Evolutionary conservation across 2,888 invertebrate species (phyloP).

Genomic region (Malacosoma neustria): DNA sequence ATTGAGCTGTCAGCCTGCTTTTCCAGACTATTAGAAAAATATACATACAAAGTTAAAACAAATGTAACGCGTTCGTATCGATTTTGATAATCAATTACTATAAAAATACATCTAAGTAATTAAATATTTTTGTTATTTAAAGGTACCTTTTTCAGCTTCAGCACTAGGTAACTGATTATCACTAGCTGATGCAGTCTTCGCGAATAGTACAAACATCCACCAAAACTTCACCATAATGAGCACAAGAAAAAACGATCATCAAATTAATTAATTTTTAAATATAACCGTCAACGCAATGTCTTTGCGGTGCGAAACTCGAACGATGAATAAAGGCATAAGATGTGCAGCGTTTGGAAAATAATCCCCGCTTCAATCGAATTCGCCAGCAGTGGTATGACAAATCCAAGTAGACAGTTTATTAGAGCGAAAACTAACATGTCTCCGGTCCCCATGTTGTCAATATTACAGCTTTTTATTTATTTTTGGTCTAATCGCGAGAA

Average conservation of each 20-base stretch:
- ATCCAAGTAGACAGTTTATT: slow-evolving; percentile 24
- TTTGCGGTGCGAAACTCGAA: slow-evolving; percentile 50
- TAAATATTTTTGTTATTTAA: no score
- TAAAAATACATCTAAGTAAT: no score
- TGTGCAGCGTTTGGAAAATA: slow-evolving; percentile 63
- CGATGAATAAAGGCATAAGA: slow-evolving; percentile 52
- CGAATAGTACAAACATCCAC: slow-evolving; percentile 68
- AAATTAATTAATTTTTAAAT: slow-evolving; percentile 20
- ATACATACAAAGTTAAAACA: no score
- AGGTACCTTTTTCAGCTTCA: slow-evolving; percentile 53
- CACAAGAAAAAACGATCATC: slow-evolving; percentile 49
- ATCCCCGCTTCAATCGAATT: slow-evolving; percentile 51
- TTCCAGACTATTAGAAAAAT: no score
- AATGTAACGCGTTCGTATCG: no score
- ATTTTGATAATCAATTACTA: no score
- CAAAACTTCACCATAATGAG: slow-evolving; percentile 66
- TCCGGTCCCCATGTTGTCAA: slow-evolving; percentile 14
- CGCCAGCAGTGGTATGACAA: slow-evolving; percentile 26
- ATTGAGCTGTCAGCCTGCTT: no score
- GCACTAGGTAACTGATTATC: slow-evolving; percentile 50
- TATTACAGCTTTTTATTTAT: no score
- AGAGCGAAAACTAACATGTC: slow-evolving; percentile 47
- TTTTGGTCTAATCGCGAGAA: background rate
- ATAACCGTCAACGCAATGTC: slow-evolving; percentile 40
- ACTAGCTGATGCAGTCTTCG: slow-evolving; percentile 61